Evolutionary conservation across 2,888 invertebrate species (phyloP), one percentile per base, ranked within the genome.

Genomic region (Brachyptera putata): DNA sequence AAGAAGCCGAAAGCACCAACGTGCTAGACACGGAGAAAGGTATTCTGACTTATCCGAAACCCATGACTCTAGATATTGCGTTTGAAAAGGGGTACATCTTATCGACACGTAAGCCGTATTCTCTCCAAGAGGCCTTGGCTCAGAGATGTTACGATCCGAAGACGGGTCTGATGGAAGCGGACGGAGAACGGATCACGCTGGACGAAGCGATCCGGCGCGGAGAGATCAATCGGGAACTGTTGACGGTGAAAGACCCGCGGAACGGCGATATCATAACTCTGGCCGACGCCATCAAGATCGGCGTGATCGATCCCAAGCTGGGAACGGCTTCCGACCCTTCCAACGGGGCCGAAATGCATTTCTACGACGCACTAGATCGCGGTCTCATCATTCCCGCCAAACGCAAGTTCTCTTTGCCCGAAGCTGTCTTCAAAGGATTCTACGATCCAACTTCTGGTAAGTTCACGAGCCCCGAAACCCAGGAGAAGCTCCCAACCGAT

Each of bases 381-480:
- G 91, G 92, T 24, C 77, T 92, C 26, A 84, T 93, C 56, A 81
- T 92, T 4, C 89, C 91, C 7, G 86, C 90, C 39, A 89, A 91
- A 72, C 84, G 87, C 57, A 89, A 88, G 73, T 84, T 91, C 65
- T 90, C 90, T 62, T 78, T 94, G 25, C 89, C 91, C 0, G 92
- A 93, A 76, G 94, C 94, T 1, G 87, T 95, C n/a, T 89, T 89
- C 69, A 88, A 90, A 75, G 93, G 93, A n/a, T 84, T 90, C 64
- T 94, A 93, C 70, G 91, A 95, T 77, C 87, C 89, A 0, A 82
- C 84, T 68, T 86, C 88, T 34, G 93, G 94, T 49, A 85, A 88
- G 70, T 89, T 92, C 70, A 86, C 86, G 36, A 88, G 89, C 72
- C 86, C 90, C 1, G 81, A 84, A 68, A 87, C 86, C n/a, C 85